Conservation (phyloP, 2,888 invertebrate species). For the Alloplasta piceator region DNA sequence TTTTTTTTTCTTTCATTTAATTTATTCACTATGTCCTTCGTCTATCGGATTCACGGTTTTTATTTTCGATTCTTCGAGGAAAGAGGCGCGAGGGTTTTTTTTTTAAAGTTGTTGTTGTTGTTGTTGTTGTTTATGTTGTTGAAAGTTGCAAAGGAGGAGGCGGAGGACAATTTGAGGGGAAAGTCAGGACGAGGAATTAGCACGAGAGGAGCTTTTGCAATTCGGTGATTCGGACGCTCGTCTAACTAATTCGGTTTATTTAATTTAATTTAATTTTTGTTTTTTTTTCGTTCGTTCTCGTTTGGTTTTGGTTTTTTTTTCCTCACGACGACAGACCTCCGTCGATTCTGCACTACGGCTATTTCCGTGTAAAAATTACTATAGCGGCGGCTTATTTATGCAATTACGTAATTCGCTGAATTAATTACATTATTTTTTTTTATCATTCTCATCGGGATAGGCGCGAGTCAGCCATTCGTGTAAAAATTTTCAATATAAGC, state of each 20-base stretch:
- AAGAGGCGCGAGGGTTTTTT: slow-evolving; percentile 16
- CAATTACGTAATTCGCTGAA: slow-evolving; percentile 28
- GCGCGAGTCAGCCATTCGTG: slow-evolving; percentile 70
- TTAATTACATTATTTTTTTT: slow-evolving; percentile 50
- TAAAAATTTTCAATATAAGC: slow-evolving; percentile 72
- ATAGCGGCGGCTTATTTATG: slow-evolving; percentile 47
- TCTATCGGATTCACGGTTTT: slow-evolving; percentile 66
- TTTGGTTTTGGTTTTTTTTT: slow-evolving; percentile 44
- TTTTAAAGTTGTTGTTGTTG: no score
- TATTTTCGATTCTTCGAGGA: slow-evolving; percentile 6
- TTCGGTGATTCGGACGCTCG: slow-evolving; percentile 43
- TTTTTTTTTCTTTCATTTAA: slow-evolving; percentile 57
- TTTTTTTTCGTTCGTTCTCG: slow-evolving; percentile 51
- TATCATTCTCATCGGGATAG: slow-evolving; percentile 22
- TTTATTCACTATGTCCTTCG: slow-evolving; percentile 63
- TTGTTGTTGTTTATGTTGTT: no score
- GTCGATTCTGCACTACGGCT: slow-evolving; percentile 62
- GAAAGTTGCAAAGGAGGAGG: no score
- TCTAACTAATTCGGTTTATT: slow-evolving; percentile 44
- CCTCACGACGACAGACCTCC: slow-evolving; percentile 38
- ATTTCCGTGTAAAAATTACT: slow-evolving; percentile 70
- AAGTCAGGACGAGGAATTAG: slow-evolving; percentile 41
- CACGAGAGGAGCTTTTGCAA: slow-evolving; percentile 64
- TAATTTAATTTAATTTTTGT: slow-evolving; percentile 52
- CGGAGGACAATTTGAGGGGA: not conserved